Percentiles rank a stretch among this genome's conserved stretches.
These are phyloP conservation scores for Acanthis flammea DNA, from an alignment of 2,797 vertebrate genomes.

Conservation along the genomic window DNA sequence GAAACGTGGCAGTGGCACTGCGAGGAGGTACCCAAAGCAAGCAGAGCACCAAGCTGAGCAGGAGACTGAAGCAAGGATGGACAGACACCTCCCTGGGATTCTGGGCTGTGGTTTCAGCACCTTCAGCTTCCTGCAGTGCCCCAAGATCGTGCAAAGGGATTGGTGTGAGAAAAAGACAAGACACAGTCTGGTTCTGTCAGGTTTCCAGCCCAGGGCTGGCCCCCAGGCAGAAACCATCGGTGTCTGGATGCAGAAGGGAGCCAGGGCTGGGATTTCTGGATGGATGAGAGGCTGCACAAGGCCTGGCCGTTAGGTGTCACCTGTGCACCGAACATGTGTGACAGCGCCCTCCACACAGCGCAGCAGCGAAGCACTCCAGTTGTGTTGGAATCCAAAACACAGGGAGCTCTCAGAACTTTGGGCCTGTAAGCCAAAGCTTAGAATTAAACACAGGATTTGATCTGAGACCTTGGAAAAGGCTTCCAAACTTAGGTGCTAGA, in stretches of 20 bases:
- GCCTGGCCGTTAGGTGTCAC: conserved; percentile 26
- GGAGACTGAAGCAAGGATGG: neutral
- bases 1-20: neutral
- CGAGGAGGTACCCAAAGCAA: neutral
- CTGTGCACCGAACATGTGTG: neutral
- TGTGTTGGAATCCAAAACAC: neutral
- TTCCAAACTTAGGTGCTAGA: neutral
- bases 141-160: neutral
- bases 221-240: rapidly evolving
- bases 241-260: neutral
- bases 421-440: neutral
- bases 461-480: neutral
- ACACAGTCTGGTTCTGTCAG: too few species aligned
- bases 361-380: neutral
- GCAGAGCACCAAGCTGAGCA: neutral
- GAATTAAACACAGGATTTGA: neutral
- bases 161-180: neutral
- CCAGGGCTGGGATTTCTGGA: neutral
- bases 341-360: rapidly evolving
- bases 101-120: neutral
- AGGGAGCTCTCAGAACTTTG: neutral
- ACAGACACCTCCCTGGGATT: neutral
- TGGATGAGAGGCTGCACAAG: neutral
- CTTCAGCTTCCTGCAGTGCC: neutral
- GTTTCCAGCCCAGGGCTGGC: neutral